A percentile compares a stretch with the other conserved stretches of the same genome.
These are phyloP conservation scores for Mythimna loreyi DNA, from an alignment of 2,888 invertebrate genomes.

Conservation along the genomic window DNA sequence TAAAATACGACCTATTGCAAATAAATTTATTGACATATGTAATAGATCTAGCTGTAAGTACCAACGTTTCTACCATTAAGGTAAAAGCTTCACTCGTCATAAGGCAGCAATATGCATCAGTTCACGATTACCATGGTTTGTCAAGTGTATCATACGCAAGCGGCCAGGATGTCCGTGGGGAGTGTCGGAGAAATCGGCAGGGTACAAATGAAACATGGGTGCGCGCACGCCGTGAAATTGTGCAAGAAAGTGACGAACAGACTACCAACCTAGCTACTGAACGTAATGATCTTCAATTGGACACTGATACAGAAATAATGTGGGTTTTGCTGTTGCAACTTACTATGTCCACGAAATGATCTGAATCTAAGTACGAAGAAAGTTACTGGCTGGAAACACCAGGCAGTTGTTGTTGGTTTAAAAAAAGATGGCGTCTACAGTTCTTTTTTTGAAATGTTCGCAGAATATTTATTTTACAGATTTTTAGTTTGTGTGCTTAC, in stretches of 20 bases:
- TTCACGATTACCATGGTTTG: constrained; percentile 52
- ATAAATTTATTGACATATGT: background rate
- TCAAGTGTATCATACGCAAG: constrained; percentile 64
- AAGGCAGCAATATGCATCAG: constrained; percentile 14
- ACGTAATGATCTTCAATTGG: constrained; percentile 56
- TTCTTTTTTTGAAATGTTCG: constrained; percentile 2
- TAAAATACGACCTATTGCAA: no score
- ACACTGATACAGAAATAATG: constrained; percentile 50
- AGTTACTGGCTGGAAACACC: constrained; percentile 8
- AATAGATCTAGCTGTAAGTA: background rate
- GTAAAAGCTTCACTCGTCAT: constrained; percentile 23
- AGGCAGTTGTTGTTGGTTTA: background rate
- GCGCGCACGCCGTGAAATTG: constrained; percentile 86
- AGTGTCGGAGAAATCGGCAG: constrained; percentile 80
- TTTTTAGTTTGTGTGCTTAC: no score
- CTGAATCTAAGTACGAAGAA: constrained; percentile 33
- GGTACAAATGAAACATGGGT: constrained; percentile 78
- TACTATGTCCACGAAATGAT: constrained; percentile 29
- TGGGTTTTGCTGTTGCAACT: constrained; percentile 25
- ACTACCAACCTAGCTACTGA: constrained; percentile 37
- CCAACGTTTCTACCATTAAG: constrained; percentile 20
- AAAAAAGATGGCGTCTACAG: constrained; percentile 4
- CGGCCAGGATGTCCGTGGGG: constrained; percentile 78
- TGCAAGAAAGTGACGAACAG: constrained; percentile 83
- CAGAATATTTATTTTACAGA: background rate